Evolutionary conservation across 2,888 invertebrate species (phyloP).

Genomic region (Octonoba sinensis): DNA sequence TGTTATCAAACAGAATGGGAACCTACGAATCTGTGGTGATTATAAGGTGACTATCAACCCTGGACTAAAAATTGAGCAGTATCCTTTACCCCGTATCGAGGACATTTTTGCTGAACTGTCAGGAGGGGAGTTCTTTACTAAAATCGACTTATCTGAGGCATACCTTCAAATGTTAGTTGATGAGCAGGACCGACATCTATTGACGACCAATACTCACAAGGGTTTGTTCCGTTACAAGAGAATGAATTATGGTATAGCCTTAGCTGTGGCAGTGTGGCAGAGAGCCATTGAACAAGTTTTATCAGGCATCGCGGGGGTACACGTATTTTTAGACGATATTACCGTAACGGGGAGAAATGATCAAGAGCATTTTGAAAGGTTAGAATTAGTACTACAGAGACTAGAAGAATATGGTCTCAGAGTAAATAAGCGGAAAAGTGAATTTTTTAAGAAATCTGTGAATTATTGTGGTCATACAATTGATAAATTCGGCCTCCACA

Average conservation of each 20-base stretch:
- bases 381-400: too few species aligned
- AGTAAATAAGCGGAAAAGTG: too few species aligned
- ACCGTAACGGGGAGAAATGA: conserved; percentile 22
- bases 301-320: conserved; percentile 13
- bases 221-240: conserved; percentile 69
- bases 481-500: conserved; percentile 34
- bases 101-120: conserved; percentile 66
- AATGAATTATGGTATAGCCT: conserved; percentile 69
- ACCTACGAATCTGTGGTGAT: conserved; percentile 66
- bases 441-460: too few species aligned
- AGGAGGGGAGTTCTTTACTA: too few species aligned
- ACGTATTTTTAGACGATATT: conserved; percentile 29
- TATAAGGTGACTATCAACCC: conserved; percentile 67
- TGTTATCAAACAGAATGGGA: conserved; percentile 59
- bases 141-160: conserved; percentile 69
- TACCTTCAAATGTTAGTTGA: conserved; percentile 70
- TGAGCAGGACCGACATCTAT: conserved; percentile 67
- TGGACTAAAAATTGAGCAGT: conserved; percentile 67
- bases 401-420: too few species aligned
- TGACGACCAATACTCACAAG: conserved; percentile 70
- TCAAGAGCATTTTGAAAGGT: conserved; percentile 33
- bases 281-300: too few species aligned
- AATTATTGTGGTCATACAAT: too few species aligned
- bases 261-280: conserved; percentile 69
- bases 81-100: conserved; percentile 67